These are phyloP conservation scores for Rhaphigaster nebulosa DNA, from an alignment of 2,888 invertebrate genomes.

Conservation along the genomic window DNA sequence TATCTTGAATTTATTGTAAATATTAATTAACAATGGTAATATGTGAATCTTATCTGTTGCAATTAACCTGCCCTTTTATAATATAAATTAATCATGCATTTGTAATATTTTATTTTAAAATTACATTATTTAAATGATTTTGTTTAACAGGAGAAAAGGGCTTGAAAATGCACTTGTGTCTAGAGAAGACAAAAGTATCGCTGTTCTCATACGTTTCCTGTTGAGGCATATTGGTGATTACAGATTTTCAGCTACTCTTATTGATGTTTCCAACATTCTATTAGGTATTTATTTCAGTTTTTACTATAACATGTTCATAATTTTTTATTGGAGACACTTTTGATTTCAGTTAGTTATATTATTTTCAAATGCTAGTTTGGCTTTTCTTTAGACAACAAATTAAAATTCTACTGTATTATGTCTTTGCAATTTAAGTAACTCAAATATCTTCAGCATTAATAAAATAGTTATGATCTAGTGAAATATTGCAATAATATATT, in stretches of 20 bases:
- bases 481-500: background rate
- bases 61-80: too few relatives aligned
- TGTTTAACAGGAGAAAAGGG: constrained; percentile 77
- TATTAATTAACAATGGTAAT: too few relatives aligned
- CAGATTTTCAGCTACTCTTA: constrained; percentile 80
- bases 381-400: background rate
- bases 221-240: constrained; percentile 79
- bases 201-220: constrained; percentile 82
- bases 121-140: constrained; percentile 53
- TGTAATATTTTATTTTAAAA: background rate
- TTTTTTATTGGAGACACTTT: background rate
- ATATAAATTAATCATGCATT: background rate
- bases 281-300: constrained; percentile 71
- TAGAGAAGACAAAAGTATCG: constrained; percentile 77
- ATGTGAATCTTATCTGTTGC: too few relatives aligned
- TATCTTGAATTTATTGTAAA: too few relatives aligned
- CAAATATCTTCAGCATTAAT: background rate
- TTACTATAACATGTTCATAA: background rate
- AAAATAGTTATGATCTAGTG: background rate
- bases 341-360: background rate
- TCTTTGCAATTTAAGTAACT: background rate
- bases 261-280: constrained; percentile 81
- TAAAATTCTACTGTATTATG: background rate
- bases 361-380: background rate
- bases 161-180: constrained; percentile 82